Percentiles rank a stretch among this genome's conserved stretches.
These are phyloP conservation scores for Choreutis nemorana DNA, from an alignment of 2,888 invertebrate species.

Conservation along the genomic window DNA sequence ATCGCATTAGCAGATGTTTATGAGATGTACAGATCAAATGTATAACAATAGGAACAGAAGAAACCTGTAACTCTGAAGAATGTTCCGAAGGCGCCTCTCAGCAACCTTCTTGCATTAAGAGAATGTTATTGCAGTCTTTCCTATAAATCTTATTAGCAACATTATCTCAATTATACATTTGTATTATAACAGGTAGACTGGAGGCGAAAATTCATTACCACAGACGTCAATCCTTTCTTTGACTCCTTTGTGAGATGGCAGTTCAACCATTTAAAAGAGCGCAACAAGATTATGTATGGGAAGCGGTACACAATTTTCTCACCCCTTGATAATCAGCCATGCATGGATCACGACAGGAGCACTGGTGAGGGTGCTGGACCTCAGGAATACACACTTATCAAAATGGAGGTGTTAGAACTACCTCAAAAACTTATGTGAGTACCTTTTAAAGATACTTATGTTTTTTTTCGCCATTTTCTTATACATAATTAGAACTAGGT, in stretches of 20 bases:
- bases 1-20: no score
- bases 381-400: conserved; percentile 97
- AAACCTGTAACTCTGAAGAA: no score
- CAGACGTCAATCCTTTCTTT: conserved; percentile 96
- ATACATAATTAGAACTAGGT: no score
- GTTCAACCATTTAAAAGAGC: conserved; percentile 82
- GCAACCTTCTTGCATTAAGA: background rate
- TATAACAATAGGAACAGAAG: no score
- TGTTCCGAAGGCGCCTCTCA: no score
- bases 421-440: no score
- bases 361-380: conserved; percentile 97
- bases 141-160: background rate
- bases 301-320: conserved; percentile 97
- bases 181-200: conserved; percentile 81
- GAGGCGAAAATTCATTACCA: conserved; percentile 98
- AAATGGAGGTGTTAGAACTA: conserved; percentile 84
- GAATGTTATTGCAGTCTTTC: background rate
- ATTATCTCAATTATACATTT: background rate
- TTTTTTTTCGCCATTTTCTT: no score
- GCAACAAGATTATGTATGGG: conserved; percentile 94
- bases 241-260: conserved; percentile 99
- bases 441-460: no score
- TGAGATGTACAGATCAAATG: no score
- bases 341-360: conserved; percentile 99
- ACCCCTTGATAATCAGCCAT: conserved; percentile 96